Evolutionary conservation across 2,888 invertebrate species (phyloP).

Genomic region (Thysanoteuthis rhombus): DNA sequence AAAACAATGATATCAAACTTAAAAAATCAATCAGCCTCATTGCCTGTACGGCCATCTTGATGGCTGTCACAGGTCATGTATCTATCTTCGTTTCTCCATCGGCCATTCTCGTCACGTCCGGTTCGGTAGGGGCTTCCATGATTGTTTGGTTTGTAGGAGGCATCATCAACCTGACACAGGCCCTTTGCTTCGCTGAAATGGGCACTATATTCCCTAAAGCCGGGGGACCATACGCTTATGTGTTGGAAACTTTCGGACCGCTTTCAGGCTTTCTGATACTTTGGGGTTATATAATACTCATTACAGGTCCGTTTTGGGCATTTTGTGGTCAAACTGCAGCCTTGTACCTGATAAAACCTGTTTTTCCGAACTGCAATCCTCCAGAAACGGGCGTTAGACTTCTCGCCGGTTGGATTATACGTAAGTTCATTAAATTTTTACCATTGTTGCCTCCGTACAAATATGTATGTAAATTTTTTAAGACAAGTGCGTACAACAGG

Average conservation of each 20-base stretch:
- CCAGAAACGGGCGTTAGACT: slow-evolving; percentile 51
- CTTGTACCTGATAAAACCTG: slow-evolving; percentile 58
- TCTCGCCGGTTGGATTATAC: slow-evolving; percentile 54
- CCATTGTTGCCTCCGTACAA: too few relatives aligned
- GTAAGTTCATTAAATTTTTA: slow-evolving; percentile 43
- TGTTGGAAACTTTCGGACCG: slow-evolving; percentile 67
- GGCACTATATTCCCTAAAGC: slow-evolving; percentile 82
- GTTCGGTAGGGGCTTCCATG: slow-evolving; percentile 94
- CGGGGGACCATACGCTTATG: slow-evolving; percentile 83
- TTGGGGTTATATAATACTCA: slow-evolving; percentile 67
- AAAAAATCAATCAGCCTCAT: slow-evolving; percentile 56
- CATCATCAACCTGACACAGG: slow-evolving; percentile 72
- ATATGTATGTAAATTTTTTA: too few relatives aligned
- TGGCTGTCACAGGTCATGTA: slow-evolving; percentile 57
- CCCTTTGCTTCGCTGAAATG: slow-evolving; percentile 82
- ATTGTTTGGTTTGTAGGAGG: slow-evolving; percentile 95
- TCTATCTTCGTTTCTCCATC: slow-evolving; percentile 95
- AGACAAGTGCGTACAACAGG: too few relatives aligned
- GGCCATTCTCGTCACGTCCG: slow-evolving; percentile 84
- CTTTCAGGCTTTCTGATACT: slow-evolving; percentile 73
- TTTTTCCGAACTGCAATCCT: slow-evolving; percentile 53
- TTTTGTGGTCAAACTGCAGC: slow-evolving; percentile 69
- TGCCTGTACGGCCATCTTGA: slow-evolving; percentile 54
- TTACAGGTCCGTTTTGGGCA: slow-evolving; percentile 67
- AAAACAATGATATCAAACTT: slow-evolving; percentile 40